phyloP scores from a whole-genome alignment of 2,888 invertebrate species.

The Ramazzottius varieornatus region DNA sequence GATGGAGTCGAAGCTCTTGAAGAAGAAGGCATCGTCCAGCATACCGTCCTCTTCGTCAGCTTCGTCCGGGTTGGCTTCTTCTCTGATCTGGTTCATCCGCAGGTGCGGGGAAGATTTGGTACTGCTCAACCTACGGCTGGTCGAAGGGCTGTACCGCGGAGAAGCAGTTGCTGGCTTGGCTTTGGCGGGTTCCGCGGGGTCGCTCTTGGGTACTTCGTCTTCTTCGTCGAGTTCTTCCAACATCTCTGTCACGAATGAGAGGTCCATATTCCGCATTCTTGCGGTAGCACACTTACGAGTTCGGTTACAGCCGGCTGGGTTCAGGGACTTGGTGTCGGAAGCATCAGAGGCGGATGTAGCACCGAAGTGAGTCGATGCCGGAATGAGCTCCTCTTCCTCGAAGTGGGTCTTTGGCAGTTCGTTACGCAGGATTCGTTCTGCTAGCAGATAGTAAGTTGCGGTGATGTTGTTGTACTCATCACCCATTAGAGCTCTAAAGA shows the following conservation, averaged over 20 bases:
- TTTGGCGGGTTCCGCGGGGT: not conserved
- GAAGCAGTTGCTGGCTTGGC: slow-evolving; percentile 5
- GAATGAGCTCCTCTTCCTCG: slow-evolving; percentile 6
- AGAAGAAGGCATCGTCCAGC: not conserved
- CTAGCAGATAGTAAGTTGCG: slow-evolving; percentile 83
- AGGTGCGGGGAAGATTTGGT: slow-evolving; percentile 24
- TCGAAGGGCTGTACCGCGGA: slow-evolving; percentile 12
- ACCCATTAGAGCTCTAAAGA: slow-evolving; percentile 51
- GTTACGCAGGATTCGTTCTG: slow-evolving; percentile 61
- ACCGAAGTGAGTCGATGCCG: slow-evolving; percentile 5
- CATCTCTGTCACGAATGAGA: not conserved
- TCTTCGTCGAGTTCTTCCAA: not conserved
- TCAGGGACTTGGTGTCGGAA: not conserved
- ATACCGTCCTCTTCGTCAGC: slow-evolving; percentile 12
- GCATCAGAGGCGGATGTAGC: not conserved
- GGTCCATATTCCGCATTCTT: too few species aligned
- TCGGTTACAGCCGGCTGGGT: not conserved
- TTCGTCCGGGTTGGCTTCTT: slow-evolving; percentile 32
- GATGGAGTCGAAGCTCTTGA: not conserved
- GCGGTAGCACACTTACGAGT: not conserved
- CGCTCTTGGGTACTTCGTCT: slow-evolving; percentile 2
- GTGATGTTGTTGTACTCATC: slow-evolving; percentile 95
- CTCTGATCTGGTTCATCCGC: slow-evolving; percentile 38
- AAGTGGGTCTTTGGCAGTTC: slow-evolving; percentile 21
- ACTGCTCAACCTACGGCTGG: not conserved